Evolutionary conservation across 2,888 invertebrate genomes (phyloP), one percentile per base, ranked within the genome.

Genomic region (Catocala nupta): DNA sequence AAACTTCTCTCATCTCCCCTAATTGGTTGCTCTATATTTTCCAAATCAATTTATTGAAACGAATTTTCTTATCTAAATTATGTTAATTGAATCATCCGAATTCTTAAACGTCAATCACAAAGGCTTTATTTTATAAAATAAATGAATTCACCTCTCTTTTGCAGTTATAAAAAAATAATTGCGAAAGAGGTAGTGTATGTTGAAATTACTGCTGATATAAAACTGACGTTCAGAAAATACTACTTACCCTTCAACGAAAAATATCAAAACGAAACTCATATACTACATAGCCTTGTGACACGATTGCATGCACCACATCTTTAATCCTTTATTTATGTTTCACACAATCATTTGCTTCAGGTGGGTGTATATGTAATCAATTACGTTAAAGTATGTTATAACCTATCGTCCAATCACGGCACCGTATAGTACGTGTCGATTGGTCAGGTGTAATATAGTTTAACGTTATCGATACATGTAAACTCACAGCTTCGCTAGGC

Each of bases 401-500:
- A 49, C 34, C 9, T 7, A 5, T 5, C n/a, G 11, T 45, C 36
- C 65, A 69, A 71, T 67, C 48, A 51, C 13, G 54, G 49, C 48
- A 50, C 12, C 55, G 49, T 52, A 58, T 48, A 59, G 48, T 42
- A 49, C 59, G 11, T 45, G 43, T 48, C 55, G 53, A 55, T 55
- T 66, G 56, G 53, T 58, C 62, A 42, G 43, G 3, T 50, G 49
- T 59, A 67, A 52, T 48, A 63, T 55, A 47, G 42, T 34, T 65
- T 65, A 65, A 59, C 63, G 59, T 54, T 59, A 68, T 65, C 63
- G 72, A 71, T 81, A 77, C 73, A 59, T 59, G 68, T 70, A 68
- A 59, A 65, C 65, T 67, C 81, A 84, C 72, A 65, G 88, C 91
- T 88, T 87, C 83, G 88, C 87, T 88, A 89, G 85, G 71, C 81